Evolutionary conservation across 2,888 invertebrate species (phyloP).

Genomic region (Cyaniris semiargus): DNA sequence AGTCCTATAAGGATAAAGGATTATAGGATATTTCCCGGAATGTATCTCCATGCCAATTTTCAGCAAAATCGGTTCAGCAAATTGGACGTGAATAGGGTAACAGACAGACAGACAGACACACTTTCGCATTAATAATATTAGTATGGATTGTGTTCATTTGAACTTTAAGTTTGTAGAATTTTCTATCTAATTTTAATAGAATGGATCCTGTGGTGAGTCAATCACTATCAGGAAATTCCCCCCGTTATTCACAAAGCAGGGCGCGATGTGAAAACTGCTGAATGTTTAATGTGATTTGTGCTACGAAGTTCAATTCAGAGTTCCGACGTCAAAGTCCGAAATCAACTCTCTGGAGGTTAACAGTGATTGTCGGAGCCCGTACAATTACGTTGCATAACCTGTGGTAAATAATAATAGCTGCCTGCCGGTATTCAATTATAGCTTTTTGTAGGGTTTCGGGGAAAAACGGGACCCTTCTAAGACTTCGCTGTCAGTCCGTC

Average conservation of each 20-base stretch:
- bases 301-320: background rate
- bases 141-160: background rate
- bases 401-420: no score
- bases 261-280: background rate
- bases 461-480: no score
- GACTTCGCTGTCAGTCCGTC: no score
- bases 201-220: background rate
- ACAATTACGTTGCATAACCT: background rate
- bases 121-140: no score
- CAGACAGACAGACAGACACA: no score
- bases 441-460: no score
- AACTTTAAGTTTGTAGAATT: background rate
- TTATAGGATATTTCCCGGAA: no score
- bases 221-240: background rate
- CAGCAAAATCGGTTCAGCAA: no score
- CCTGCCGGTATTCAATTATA: no score
- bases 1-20: no score
- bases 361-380: background rate
- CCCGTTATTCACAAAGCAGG: background rate
- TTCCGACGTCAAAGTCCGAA: background rate
- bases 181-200: background rate
- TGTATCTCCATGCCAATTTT: no score
- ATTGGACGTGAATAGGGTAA: no score
- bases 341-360: background rate
- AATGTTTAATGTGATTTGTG: constrained; percentile 17